phyloP scores from a whole-genome alignment of 2,797 vertebrate species.

The Diceros bicornis region DNA sequence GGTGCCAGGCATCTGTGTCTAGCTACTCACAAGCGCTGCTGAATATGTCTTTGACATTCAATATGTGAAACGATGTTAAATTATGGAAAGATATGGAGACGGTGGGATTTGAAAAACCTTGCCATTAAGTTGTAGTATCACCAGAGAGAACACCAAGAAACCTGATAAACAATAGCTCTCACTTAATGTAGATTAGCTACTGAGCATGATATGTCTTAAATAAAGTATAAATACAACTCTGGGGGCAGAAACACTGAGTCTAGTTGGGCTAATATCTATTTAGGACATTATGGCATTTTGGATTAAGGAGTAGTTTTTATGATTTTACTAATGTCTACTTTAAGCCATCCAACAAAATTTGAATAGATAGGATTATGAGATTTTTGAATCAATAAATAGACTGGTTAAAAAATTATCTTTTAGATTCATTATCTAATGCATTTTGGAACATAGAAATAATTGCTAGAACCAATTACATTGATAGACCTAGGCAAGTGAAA shows the following conservation, averaged over 20 bases:
- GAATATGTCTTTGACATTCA: neutral
- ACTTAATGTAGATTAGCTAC: neutral
- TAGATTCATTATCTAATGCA: neutral
- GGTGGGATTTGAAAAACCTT: neutral
- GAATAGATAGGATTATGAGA: neutral
- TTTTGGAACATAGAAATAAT: neutral
- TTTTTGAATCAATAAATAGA: neutral
- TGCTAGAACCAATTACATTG: neutral
- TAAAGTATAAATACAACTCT: neutral
- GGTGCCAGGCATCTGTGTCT: neutral
- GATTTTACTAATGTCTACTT: neutral
- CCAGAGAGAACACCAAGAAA: neutral
- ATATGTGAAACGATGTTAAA: neutral
- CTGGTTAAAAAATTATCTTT: neutral
- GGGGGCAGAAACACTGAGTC: rapidly evolving
- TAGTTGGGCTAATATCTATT: neutral
- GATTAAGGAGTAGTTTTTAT: neutral
- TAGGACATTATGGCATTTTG: neutral
- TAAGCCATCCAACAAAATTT: neutral
- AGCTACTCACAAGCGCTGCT: neutral
- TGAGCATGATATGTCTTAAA: neutral
- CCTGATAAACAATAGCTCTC: neutral
- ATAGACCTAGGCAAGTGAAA: neutral
- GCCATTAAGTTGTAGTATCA: slow-evolving; percentile 16
- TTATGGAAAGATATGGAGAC: neutral